Evolutionary conservation across 2,113 vertebrate species (phyloP).

Genomic region (Ciconia boyciana): DNA sequence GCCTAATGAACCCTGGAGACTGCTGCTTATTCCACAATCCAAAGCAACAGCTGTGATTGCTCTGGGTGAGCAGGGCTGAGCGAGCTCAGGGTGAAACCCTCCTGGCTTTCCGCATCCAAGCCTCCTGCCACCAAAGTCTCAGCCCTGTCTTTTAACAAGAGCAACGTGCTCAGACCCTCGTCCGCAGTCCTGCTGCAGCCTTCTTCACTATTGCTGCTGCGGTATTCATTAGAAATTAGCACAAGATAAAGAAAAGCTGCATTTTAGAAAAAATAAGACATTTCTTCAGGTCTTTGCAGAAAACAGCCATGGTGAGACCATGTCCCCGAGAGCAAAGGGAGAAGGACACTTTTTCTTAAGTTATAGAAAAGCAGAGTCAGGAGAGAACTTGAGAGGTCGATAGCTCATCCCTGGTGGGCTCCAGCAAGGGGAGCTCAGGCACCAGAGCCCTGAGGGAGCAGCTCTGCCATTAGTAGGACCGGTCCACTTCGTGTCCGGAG

Average conservation of each 20-base stretch:
- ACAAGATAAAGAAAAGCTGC: background rate
- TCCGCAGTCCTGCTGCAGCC: background rate
- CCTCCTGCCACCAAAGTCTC: background rate
- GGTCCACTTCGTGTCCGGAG: fast-evolving
- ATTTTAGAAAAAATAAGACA: background rate
- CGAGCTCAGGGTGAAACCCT: background rate
- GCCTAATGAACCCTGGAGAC: slow-evolving; percentile 50
- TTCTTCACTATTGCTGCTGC: background rate
- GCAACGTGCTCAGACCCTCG: background rate
- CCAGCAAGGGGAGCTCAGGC: background rate
- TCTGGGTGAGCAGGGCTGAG: background rate
- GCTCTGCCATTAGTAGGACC: background rate
- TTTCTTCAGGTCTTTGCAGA: background rate
- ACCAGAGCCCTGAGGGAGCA: fast-evolving
- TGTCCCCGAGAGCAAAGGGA: background rate
- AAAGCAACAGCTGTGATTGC: slow-evolving; percentile 21
- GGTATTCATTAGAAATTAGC: background rate
- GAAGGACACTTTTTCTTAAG: background rate
- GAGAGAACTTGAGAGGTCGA: background rate
- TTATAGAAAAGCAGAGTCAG: background rate
- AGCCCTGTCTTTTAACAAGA: background rate
- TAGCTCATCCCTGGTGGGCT: background rate
- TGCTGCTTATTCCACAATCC: background rate
- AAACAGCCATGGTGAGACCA: background rate
- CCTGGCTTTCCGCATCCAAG: background rate